These are phyloP conservation scores for Lepus townsendii DNA, from an alignment of 2,797 vertebrate species.

Conservation along the genomic window DNA sequence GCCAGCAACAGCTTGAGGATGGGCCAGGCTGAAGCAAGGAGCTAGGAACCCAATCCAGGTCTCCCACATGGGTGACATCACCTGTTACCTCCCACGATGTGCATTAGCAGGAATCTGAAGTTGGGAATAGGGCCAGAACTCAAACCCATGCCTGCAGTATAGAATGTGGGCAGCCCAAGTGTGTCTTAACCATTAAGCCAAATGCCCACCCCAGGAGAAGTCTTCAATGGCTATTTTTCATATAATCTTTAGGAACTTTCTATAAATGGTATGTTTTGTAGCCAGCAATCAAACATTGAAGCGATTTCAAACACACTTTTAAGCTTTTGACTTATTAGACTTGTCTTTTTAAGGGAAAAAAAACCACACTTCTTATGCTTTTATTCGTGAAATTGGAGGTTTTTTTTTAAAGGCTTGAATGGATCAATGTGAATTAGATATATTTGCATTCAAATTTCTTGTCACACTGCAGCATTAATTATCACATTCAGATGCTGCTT, in stretches of 20 bases:
- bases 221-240: too few species aligned
- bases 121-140: too few species aligned
- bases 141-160: too few species aligned
- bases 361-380: neutral
- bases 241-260: neutral
- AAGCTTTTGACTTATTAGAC: neutral
- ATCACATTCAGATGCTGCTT: neutral
- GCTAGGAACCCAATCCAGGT: too few species aligned
- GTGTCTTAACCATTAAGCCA: too few species aligned
- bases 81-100: too few species aligned
- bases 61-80: too few species aligned
- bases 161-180: too few species aligned
- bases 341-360: neutral
- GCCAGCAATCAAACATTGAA: neutral
- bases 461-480: neutral
- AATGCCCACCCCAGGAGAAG: too few species aligned
- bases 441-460: conserved; percentile 1
- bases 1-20: too few species aligned
- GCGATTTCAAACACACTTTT: neutral
- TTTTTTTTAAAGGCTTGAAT: neutral
- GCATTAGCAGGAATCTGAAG: too few species aligned
- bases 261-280: neutral
- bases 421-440: neutral
- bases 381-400: neutral
- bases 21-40: too few species aligned